Conservation (phyloP, 2,797 vertebrate species). For the Arremon brunneinucha region DNA sequence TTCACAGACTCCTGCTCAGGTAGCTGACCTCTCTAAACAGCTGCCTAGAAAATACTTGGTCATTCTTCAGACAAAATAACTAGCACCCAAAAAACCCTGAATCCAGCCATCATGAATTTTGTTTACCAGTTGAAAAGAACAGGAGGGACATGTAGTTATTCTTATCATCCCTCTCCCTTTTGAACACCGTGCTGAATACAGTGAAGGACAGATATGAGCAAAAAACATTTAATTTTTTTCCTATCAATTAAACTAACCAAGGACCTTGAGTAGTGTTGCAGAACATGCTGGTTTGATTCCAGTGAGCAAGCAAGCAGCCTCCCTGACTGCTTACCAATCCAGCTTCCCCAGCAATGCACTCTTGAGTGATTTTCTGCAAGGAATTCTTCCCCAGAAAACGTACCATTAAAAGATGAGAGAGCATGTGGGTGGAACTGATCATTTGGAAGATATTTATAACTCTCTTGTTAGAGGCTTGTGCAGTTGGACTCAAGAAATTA, state of each 20-base stretch:
- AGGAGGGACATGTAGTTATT: background rate
- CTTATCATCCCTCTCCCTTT: background rate
- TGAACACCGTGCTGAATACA: background rate
- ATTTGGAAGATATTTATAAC: slow-evolving; percentile 23
- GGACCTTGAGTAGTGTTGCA: background rate
- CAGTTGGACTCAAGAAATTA: background rate
- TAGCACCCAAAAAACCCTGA: background rate
- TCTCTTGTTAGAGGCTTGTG: background rate
- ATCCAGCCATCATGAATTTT: background rate
- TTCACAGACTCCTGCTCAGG: background rate
- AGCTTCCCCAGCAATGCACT: background rate
- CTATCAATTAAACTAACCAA: background rate
- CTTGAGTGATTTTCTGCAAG: background rate
- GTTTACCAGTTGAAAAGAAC: background rate
- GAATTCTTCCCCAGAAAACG: background rate
- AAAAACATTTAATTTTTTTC: background rate
- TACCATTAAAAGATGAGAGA: background rate
- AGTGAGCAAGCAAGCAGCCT: background rate
- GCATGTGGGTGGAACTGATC: background rate
- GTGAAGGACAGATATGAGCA: background rate
- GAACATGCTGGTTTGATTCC: rapidly evolving
- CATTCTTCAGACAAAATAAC: background rate
- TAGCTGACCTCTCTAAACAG: background rate
- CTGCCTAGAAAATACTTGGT: background rate
- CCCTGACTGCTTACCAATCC: background rate